A percentile compares a stretch with the other conserved stretches of the same genome.
Conservation (phyloP, 2,888 invertebrate genomes). For the Ochropleura plecta region DNA sequence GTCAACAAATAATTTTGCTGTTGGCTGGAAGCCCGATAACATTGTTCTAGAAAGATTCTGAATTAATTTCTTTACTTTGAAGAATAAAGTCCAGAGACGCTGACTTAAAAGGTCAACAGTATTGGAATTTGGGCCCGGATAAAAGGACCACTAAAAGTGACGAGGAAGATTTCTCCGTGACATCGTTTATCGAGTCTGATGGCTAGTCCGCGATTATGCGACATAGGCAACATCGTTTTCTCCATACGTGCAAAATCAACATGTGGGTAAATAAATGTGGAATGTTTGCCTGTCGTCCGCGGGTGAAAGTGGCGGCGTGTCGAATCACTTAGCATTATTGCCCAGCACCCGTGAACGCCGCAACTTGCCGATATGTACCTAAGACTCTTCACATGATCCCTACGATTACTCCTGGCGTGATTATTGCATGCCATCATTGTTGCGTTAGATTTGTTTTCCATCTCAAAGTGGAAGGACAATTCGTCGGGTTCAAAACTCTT, state of each 20-base stretch:
- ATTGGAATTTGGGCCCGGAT: not conserved
- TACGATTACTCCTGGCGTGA: not conserved
- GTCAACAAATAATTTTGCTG: not conserved
- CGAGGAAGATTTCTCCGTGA: not conserved
- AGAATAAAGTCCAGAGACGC: not conserved
- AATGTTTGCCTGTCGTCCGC: slow-evolving; percentile 55
- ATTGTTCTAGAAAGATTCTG: not conserved
- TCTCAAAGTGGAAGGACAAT: not conserved
- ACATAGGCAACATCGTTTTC: slow-evolving; percentile 39
- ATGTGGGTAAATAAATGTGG: slow-evolving; percentile 42
- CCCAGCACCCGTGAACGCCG: slow-evolving; percentile 49
- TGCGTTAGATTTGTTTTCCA: not conserved
- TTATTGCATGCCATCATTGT: not conserved
- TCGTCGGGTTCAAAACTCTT: not conserved
- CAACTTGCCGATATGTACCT: slow-evolving; percentile 44
- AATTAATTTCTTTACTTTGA: not conserved
- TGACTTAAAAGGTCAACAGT: not conserved
- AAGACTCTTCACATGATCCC: slow-evolving; percentile 38
- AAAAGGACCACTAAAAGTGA: not conserved
- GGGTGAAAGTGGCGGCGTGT: slow-evolving; percentile 60
- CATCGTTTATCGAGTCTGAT: not conserved
- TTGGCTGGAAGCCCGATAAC: not conserved
- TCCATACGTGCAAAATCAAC: slow-evolving; percentile 44
- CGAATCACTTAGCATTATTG: slow-evolving; percentile 64
- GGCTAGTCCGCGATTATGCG: not conserved